Conservation (phyloP, 2,113 vertebrate genomes). For the Sisor rabdophorus region DNA sequence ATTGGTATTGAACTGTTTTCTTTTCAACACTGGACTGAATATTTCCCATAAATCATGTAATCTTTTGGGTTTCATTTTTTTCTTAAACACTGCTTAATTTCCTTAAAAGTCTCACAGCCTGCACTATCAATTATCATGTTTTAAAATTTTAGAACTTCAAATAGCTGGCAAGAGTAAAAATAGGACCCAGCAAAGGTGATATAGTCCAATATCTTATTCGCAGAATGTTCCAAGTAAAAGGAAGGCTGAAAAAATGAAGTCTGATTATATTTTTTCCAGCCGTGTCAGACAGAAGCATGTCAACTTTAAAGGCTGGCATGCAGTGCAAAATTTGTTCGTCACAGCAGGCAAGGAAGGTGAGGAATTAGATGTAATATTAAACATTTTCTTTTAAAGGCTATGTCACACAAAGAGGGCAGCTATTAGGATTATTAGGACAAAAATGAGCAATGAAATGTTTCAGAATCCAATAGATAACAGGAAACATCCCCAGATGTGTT, state of each 20-base stretch:
- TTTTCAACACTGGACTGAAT: constrained; percentile 1
- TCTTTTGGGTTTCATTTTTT: neutral
- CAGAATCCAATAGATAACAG: neutral
- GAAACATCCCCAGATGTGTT: neutral
- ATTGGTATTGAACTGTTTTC: neutral
- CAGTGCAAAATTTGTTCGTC: constrained; percentile 21
- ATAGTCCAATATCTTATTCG: constrained; percentile 37
- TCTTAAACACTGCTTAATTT: neutral
- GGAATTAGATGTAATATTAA: constrained; percentile 12
- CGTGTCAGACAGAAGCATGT: constrained; percentile 31
- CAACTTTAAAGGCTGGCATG: constrained; percentile 39
- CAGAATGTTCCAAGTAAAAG: constrained; percentile 54
- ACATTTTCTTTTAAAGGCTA: constrained; percentile 17
- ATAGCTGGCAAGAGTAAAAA: constrained; percentile 26
- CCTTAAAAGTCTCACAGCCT: constrained; percentile 10
- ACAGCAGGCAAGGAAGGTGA: constrained; percentile 16
- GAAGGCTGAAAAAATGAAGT: constrained; percentile 40
- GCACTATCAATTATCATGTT: constrained; percentile 38
- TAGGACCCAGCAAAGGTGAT: constrained; percentile 26
- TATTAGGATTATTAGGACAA: neutral
- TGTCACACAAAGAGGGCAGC: constrained; percentile 1
- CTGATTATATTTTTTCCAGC: constrained; percentile 44
- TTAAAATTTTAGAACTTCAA: constrained; percentile 34
- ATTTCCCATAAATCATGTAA: constrained; percentile 16
- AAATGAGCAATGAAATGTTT: constrained; percentile 7